These are phyloP conservation scores for Pherbina coryleti DNA, from an alignment of 2,888 invertebrate genomes.

Conservation along the genomic window DNA sequence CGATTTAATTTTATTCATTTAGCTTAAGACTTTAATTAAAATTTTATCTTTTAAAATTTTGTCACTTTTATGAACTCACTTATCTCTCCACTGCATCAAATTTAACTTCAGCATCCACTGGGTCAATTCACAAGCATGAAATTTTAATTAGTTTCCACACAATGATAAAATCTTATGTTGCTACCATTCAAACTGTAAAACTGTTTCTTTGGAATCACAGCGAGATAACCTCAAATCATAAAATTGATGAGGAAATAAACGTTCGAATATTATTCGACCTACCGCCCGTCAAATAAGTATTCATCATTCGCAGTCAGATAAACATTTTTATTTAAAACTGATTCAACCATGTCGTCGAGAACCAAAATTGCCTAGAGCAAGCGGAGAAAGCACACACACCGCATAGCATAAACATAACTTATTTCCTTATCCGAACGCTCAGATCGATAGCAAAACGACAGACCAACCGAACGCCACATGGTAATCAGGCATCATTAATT, in stretches of 20 bases:
- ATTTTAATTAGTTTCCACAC: too few species aligned
- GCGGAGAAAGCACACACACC: not conserved
- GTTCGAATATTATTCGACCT: constrained; percentile 10
- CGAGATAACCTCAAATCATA: too few species aligned
- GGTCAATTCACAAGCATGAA: too few species aligned
- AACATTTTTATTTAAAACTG: constrained; percentile 1
- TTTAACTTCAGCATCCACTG: too few species aligned
- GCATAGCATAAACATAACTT: not conserved
- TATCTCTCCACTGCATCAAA: too few species aligned
- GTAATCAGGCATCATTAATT: constrained; percentile 24
- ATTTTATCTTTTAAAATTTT: too few species aligned
- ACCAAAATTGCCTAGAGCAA: not conserved
- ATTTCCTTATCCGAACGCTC: not conserved
- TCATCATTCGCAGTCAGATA: not conserved
- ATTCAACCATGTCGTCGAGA: not conserved
- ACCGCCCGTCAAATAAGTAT: not conserved
- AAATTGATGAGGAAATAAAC: constrained; percentile 24
- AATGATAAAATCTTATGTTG: too few species aligned
- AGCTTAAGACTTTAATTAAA: too few species aligned
- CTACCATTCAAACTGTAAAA: too few species aligned
- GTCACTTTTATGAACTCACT: too few species aligned
- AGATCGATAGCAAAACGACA: not conserved
- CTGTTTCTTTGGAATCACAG: too few species aligned
- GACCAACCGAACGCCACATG: not conserved
- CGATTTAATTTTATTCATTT: too few species aligned